phyloP scores from a whole-genome alignment of 2,113 vertebrate species.

The Tichodroma muraria region DNA sequence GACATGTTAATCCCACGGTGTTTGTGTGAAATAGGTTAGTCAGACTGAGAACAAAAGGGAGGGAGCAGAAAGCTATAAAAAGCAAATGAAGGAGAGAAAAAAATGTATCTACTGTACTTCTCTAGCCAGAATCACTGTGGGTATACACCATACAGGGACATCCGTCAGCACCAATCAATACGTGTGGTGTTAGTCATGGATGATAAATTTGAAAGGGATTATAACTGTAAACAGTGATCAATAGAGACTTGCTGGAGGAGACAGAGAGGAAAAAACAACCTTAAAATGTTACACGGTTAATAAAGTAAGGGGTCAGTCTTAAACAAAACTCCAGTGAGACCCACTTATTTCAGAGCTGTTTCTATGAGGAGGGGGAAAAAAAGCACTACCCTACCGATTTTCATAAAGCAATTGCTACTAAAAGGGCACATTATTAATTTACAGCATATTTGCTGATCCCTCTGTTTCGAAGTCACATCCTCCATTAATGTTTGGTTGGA shows the following conservation, averaged over 20 bases:
- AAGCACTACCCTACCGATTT: slow-evolving; percentile 22
- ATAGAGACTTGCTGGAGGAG: slow-evolving; percentile 82
- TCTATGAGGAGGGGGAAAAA: background rate
- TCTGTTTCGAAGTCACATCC: slow-evolving; percentile 61
- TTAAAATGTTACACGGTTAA: slow-evolving; percentile 81
- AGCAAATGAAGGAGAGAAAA: slow-evolving; percentile 57
- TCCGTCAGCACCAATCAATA: slow-evolving; percentile 85
- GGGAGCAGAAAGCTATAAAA: slow-evolving; percentile 55
- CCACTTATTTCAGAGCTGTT: slow-evolving; percentile 45
- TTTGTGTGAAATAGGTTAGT: slow-evolving; percentile 51
- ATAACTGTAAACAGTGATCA: slow-evolving; percentile 89
- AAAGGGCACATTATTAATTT: slow-evolving; percentile 76
- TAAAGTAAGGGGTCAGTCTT: slow-evolving; percentile 73
- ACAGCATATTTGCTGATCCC: slow-evolving; percentile 60
- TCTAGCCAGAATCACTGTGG: slow-evolving; percentile 46
- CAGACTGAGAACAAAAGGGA: slow-evolving; percentile 44
- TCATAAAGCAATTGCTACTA: slow-evolving; percentile 67
- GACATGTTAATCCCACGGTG: slow-evolving; percentile 22
- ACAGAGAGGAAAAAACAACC: slow-evolving; percentile 77
- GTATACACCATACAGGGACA: slow-evolving; percentile 72
- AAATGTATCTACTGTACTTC: slow-evolving; percentile 56
- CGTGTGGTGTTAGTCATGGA: slow-evolving; percentile 78
- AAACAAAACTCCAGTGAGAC: slow-evolving; percentile 70
- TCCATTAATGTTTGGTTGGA: slow-evolving; percentile 72
- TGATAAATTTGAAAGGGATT: slow-evolving; percentile 89